Evolutionary conservation across 2,888 invertebrate species (phyloP).

Genomic region (Napeogenes inachia): DNA sequence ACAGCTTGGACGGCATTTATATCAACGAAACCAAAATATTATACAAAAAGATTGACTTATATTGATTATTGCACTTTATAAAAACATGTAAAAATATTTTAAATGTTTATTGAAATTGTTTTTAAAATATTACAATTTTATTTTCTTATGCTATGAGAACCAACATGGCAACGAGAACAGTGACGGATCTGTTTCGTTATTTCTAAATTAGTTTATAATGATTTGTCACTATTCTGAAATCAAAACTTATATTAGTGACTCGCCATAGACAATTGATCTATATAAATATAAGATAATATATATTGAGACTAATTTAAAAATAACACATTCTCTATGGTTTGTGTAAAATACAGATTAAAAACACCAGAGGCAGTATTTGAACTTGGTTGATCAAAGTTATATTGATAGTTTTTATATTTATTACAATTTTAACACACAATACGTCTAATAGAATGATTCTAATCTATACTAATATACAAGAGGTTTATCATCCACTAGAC

Average conservation of each 20-base stretch:
- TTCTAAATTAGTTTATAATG: not conserved
- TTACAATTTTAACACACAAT: slow-evolving; percentile 6
- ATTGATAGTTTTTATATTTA: not conserved
- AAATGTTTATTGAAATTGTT: not conserved
- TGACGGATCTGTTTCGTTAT: too few relatives aligned
- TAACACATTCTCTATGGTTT: slow-evolving; percentile 12
- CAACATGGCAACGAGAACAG: too few relatives aligned
- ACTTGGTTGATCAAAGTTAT: not conserved
- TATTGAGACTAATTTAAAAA: slow-evolving; percentile 8
- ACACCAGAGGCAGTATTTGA: not conserved
- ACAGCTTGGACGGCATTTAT: not conserved
- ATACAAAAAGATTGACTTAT: not conserved
- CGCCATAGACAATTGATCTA: not conserved
- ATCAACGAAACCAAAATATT: not conserved
- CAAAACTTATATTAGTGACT: not conserved
- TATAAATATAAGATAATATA: not conserved
- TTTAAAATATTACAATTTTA: not conserved
- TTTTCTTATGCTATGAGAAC: not conserved
- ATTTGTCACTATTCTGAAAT: not conserved
- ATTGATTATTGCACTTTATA: slow-evolving; percentile 3
- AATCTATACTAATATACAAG: slow-evolving; percentile 36
- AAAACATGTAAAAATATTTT: slow-evolving; percentile 1
- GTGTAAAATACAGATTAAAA: slow-evolving; percentile 8
- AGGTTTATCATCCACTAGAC: slow-evolving; percentile 53
- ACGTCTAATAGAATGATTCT: not conserved